Conservation (phyloP, 2,113 vertebrate species). For the Rhea americana region DNA sequence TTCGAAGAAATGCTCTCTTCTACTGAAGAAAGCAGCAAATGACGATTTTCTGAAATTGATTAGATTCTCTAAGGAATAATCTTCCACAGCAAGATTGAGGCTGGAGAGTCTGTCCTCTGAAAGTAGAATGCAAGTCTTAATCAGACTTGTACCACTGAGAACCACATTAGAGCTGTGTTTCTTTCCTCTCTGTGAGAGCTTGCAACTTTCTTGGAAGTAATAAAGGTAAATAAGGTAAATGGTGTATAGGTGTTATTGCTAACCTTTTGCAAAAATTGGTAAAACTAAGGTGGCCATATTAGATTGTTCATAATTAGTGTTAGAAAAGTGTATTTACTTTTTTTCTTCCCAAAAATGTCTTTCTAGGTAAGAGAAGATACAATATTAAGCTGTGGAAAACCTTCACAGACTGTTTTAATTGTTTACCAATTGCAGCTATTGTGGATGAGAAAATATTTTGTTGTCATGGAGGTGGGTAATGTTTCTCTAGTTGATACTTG, state of each 20-base stretch:
- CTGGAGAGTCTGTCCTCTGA: not conserved
- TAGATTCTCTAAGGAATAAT: not conserved
- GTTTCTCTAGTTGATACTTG: not conserved
- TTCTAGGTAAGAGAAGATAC: slow-evolving; percentile 95
- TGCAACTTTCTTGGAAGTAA: not conserved
- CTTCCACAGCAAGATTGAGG: not conserved
- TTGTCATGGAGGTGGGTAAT: slow-evolving; percentile 91
- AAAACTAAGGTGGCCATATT: not conserved
- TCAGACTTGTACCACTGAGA: not conserved
- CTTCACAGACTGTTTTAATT: slow-evolving; percentile 99
- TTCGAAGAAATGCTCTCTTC: not conserved
- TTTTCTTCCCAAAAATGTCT: not conserved
- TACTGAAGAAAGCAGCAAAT: not conserved
- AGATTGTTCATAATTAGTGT: not conserved
- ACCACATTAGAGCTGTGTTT: not conserved
- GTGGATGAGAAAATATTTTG: slow-evolving; percentile 99
- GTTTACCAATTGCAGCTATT: slow-evolving; percentile 96
- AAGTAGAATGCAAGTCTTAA: not conserved
- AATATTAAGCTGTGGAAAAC: slow-evolving; percentile 99
- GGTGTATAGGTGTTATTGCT: not conserved
- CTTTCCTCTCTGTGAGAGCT: not conserved
- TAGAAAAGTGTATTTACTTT: not conserved
- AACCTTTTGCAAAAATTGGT: not conserved
- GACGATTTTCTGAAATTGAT: not conserved
- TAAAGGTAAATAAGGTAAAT: not conserved